Evolutionary conservation across 2,797 vertebrate species (phyloP).

Genomic region (Clarias platycephalus): DNA sequence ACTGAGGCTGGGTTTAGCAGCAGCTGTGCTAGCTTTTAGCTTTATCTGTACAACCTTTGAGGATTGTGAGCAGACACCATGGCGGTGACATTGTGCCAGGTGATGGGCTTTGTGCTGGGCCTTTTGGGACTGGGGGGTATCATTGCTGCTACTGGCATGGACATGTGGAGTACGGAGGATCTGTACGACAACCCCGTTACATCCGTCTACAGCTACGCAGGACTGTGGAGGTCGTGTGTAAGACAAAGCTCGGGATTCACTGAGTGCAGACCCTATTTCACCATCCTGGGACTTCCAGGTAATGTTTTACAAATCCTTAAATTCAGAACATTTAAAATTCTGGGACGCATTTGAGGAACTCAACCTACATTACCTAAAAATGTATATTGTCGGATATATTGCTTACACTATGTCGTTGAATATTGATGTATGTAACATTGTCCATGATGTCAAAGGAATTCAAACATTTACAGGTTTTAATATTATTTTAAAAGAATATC

Average conservation of each 20-base stretch:
- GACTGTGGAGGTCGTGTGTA: constrained; percentile 86
- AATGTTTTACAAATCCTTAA: constrained; percentile 46
- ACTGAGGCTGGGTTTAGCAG: constrained; percentile 30
- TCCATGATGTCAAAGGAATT: not conserved
- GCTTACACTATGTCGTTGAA: not conserved
- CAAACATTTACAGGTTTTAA: not conserved
- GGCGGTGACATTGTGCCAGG: constrained; percentile 84
- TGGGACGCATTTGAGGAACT: not conserved
- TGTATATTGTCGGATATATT: not conserved
- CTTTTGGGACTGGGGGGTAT: constrained; percentile 76
- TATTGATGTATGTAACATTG: not conserved
- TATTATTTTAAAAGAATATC: not conserved
- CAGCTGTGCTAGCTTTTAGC: constrained; percentile 2
- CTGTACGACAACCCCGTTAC: constrained; percentile 83
- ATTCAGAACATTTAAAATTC: not conserved
- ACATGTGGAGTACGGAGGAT: constrained; percentile 88
- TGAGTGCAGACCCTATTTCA: constrained; percentile 86
- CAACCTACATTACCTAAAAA: too few relatives aligned
- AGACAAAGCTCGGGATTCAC: constrained; percentile 86
- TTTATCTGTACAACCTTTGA: not conserved
- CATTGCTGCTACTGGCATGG: constrained; percentile 81
- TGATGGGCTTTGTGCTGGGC: constrained; percentile 82
- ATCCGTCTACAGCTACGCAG: constrained; percentile 81
- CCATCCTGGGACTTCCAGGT: constrained; percentile 90
- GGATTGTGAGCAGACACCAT: constrained; percentile 60